Percentiles rank a stretch among this genome's conserved stretches.
phyloP scores from a whole-genome alignment of 2,113 vertebrate species.

The Phoenicopterus ruber region DNA sequence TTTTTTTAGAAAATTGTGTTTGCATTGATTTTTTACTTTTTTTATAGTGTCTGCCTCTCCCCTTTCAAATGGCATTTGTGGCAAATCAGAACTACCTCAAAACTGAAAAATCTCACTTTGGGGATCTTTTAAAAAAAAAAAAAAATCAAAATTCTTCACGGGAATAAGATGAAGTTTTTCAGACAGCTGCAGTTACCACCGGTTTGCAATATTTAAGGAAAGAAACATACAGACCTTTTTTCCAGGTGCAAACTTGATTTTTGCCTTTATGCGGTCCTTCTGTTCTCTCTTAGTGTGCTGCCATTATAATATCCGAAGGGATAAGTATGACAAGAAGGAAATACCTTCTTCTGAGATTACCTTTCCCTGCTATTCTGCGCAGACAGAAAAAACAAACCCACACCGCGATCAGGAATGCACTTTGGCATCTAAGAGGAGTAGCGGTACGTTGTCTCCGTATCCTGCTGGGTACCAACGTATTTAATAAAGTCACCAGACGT shows the following conservation, averaged over 20 bases:
- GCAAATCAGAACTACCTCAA: background rate
- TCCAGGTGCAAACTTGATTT: background rate
- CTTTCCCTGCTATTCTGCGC: background rate
- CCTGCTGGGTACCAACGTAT: background rate
- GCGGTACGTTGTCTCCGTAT: background rate
- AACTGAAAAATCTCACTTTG: background rate
- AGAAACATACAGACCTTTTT: background rate
- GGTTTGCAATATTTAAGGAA: background rate
- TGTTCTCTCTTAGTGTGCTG: background rate
- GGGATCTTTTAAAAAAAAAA: background rate
- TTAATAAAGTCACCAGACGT: rapidly evolving
- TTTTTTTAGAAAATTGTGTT: background rate
- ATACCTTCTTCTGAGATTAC: background rate
- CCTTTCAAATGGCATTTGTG: background rate
- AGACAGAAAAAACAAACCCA: background rate
- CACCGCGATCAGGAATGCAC: rapidly evolving
- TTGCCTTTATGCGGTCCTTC: background rate
- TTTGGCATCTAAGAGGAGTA: background rate
- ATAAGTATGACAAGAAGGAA: background rate
- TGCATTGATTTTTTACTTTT: background rate
- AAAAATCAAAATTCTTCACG: background rate
- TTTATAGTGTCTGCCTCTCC: background rate
- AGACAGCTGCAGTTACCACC: background rate
- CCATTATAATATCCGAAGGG: background rate
- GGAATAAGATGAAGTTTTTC: background rate